These are phyloP conservation scores for Cyprinus carpio DNA, from an alignment of 2,113 vertebrate species.

Conservation along the genomic window DNA sequence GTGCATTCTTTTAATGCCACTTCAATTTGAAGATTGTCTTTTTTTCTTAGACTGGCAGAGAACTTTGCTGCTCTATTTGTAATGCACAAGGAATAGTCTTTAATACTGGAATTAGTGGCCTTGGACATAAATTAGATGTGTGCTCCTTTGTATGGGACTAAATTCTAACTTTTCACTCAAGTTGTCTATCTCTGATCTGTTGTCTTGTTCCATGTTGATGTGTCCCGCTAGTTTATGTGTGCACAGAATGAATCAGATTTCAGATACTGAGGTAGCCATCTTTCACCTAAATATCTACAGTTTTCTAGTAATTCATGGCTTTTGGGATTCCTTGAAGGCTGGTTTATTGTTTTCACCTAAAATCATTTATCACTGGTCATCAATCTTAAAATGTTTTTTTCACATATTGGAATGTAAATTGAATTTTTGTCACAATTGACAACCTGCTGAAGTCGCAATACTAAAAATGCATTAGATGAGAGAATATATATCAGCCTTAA, in stretches of 20 bases:
- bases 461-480: background rate
- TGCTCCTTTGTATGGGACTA: constrained; percentile 54
- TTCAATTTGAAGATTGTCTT: constrained; percentile 65
- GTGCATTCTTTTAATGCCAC: constrained; percentile 59
- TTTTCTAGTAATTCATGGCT: background rate
- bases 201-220: constrained; percentile 29
- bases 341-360: background rate
- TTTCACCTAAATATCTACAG: background rate
- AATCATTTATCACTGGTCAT: background rate
- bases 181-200: constrained; percentile 46
- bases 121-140: constrained; percentile 63
- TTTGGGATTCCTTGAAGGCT: constrained; percentile 1
- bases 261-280: background rate
- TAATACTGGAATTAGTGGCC: constrained; percentile 71
- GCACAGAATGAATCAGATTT: constrained; percentile 41
- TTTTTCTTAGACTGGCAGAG: constrained; percentile 44
- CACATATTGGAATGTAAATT: background rate
- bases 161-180: constrained; percentile 47
- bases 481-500: constrained; percentile 14
- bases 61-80: constrained; percentile 56
- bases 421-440: background rate
- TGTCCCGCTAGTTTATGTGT: constrained; percentile 53
- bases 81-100: constrained; percentile 69
- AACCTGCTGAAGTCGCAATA: constrained; percentile 12
- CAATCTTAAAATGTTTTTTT: background rate